Conservation (phyloP, 2,888 invertebrate species). For the Ophion costatus region DNA sequence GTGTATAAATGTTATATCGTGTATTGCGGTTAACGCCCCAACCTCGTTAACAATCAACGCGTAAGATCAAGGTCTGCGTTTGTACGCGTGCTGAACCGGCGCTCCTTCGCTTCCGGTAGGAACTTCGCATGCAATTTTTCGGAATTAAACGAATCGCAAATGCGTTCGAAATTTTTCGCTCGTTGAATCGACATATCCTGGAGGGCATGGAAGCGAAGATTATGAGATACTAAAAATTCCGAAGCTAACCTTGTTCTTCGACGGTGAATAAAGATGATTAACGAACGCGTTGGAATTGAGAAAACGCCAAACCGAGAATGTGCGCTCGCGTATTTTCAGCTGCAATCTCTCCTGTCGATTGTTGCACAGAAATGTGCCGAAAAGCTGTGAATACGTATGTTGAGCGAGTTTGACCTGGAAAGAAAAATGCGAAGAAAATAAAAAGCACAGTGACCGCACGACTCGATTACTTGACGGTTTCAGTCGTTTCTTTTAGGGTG, state of each 20-base stretch:
- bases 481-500: background rate
- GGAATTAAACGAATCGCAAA: too few relatives aligned
- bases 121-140: background rate
- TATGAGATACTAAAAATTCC: background rate
- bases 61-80: too few relatives aligned
- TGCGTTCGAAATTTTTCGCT: too few relatives aligned
- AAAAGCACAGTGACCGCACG: background rate
- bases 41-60: too few relatives aligned
- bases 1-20: too few relatives aligned
- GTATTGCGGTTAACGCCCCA: too few relatives aligned
- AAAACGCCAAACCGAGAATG: conserved; percentile 95
- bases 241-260: conserved; percentile 84
- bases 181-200: too few relatives aligned
- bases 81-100: too few relatives aligned
- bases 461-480: background rate
- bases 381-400: conserved; percentile 97
- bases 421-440: conserved; percentile 33
- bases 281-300: conserved; percentile 91
- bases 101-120: too few relatives aligned
- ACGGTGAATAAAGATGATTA: conserved; percentile 92
- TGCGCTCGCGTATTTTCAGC: conserved; percentile 87
- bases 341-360: conserved; percentile 89
- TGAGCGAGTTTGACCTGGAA: conserved; percentile 96
- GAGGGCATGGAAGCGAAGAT: background rate
- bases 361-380: conserved; percentile 98